phyloP scores from a whole-genome alignment of 2,797 vertebrate genomes.

The Peromyscus eremicus region DNA sequence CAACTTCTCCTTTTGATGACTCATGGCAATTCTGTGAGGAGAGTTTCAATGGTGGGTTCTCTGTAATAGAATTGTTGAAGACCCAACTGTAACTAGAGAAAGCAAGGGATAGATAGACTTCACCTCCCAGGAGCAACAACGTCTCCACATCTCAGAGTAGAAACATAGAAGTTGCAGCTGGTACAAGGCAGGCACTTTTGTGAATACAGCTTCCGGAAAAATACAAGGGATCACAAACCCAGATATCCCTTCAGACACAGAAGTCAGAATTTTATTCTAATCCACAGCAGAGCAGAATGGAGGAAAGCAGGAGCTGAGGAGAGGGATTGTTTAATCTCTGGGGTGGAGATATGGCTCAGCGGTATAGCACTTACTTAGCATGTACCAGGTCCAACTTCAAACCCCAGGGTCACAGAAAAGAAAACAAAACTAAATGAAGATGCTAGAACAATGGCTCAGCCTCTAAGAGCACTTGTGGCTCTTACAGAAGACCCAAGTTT shows the following conservation, averaged over 20 bases:
- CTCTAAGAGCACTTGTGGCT: neutral
- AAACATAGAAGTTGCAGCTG: neutral
- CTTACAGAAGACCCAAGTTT: neutral
- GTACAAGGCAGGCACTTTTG: neutral
- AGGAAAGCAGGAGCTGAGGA: neutral
- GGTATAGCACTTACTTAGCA: neutral
- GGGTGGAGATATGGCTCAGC: no score
- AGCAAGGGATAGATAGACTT: neutral
- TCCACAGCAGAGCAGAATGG: neutral
- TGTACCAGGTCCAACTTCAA: neutral
- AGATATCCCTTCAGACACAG: neutral
- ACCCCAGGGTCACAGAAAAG: neutral
- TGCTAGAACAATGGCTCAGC: neutral
- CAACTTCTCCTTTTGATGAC: neutral
- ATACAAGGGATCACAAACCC: neutral
- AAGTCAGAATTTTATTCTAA: neutral
- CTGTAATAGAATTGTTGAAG: neutral
- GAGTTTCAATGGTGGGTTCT: accelerated
- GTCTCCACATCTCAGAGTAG: neutral
- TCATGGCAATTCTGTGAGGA: neutral
- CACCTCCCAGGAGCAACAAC: neutral
- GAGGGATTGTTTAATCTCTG: neutral
- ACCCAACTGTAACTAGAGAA: neutral
- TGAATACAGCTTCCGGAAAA: neutral
- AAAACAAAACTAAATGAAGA: neutral